A percentile compares a stretch with the other conserved stretches of the same genome.
Conservation (phyloP, 2,888 invertebrate genomes). For the Thecocarcelia acutangulata region DNA sequence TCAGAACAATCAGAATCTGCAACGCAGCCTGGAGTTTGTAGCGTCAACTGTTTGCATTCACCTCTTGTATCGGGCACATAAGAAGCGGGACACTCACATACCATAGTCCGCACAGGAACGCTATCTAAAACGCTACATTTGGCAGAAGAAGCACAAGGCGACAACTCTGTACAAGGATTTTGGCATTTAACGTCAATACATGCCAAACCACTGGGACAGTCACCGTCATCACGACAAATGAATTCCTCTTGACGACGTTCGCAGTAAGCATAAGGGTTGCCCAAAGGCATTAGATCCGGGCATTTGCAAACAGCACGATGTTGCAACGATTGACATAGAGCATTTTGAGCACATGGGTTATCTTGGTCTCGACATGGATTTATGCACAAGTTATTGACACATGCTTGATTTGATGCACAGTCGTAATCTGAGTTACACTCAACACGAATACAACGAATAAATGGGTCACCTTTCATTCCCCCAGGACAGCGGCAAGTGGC, state of each 20-base stretch:
- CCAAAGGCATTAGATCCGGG: conserved; percentile 89
- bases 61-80: conserved; percentile 91
- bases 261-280: conserved; percentile 91
- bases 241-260: conserved; percentile 83
- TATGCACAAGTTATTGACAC: conserved; percentile 87
- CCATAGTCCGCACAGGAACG: conserved; percentile 92
- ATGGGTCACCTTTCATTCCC: conserved; percentile 91
- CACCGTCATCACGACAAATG: conserved; percentile 89
- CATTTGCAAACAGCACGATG: conserved; percentile 92
- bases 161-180: conserved; percentile 88
- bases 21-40: conserved; percentile 89
- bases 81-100: conserved; percentile 93
- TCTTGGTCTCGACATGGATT: conserved; percentile 86
- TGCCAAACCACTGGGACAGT: conserved; percentile 90
- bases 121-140: conserved; percentile 92
- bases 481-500: conserved; percentile 90
- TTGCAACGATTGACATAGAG: conserved; percentile 89
- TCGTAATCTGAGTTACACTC: conserved; percentile 91
- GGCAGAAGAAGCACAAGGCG: conserved; percentile 89
- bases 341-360: conserved; percentile 91
- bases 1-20: conserved; percentile 90
- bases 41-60: conserved; percentile 87
- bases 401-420: conserved; percentile 89
- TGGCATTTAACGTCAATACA: conserved; percentile 90
- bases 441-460: conserved; percentile 87